Percentiles rank a stretch among this genome's conserved stretches.
Evolutionary conservation across 2,797 vertebrate species (phyloP).

Genomic region (Muscicapa comitata): DNA sequence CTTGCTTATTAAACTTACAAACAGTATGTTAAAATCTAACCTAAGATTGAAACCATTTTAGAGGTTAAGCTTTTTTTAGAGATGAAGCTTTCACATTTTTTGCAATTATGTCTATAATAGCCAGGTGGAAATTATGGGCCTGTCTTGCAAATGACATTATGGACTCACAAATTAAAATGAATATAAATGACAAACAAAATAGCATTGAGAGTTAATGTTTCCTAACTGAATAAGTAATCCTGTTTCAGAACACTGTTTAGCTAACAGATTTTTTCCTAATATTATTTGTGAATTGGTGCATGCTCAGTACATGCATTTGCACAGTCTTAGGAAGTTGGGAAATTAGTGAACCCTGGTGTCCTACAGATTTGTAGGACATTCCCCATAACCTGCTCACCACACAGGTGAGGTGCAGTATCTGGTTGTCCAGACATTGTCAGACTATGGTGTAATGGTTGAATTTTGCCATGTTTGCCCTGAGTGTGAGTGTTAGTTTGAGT

Average conservation of each 20-base stretch:
- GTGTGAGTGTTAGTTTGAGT: background rate
- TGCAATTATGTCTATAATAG: background rate
- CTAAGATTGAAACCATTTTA: background rate
- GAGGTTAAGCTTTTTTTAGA: background rate
- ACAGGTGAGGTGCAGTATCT: background rate
- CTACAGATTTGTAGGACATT: background rate
- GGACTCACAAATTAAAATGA: conserved; percentile 43
- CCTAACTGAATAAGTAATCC: conserved; percentile 26
- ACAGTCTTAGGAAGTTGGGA: background rate
- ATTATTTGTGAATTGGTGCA: background rate
- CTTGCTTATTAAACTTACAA: background rate
- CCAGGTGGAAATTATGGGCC: background rate
- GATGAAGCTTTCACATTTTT: background rate
- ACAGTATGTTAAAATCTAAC: background rate
- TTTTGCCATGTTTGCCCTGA: background rate
- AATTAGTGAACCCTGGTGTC: background rate
- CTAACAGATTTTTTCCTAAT: background rate
- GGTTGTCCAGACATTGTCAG: background rate
- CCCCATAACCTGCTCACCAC: background rate
- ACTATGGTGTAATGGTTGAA: accelerated
- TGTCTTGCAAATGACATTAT: conserved; percentile 21
- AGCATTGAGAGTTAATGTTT: conserved; percentile 32
- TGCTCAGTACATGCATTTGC: background rate
- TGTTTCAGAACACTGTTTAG: background rate
- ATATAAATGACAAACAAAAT: conserved; percentile 57